Percentiles rank a stretch among this genome's conserved stretches.
Conservation (phyloP, 2,888 invertebrate genomes). For the Tanytarsus gracilentus region DNA sequence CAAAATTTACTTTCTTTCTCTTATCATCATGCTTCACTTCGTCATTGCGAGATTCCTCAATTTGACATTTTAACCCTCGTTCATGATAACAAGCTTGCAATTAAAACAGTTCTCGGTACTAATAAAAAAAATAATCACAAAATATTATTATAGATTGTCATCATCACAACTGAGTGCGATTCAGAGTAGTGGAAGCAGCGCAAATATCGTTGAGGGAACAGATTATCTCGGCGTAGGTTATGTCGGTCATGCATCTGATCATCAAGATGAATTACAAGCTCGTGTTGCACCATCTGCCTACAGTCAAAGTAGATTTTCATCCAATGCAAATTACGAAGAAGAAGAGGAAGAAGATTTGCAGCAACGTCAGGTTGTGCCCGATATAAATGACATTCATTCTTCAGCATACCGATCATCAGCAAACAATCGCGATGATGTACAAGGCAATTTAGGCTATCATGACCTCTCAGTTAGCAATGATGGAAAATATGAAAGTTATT, state of each 20-base stretch:
- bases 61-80: no score
- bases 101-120: neutral
- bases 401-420: constrained; percentile 5
- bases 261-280: constrained; percentile 6
- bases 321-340: neutral
- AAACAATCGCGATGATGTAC: constrained; percentile 9
- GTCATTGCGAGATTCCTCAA: no score
- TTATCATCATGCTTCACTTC: no score
- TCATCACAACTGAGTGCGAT: neutral
- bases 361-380: neutral
- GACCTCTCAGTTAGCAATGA: neutral
- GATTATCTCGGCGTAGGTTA: constrained; percentile 30
- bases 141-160: neutral
- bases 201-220: constrained; percentile 16
- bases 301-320: neutral
- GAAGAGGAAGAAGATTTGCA: constrained; percentile 14
- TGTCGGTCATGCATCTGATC: constrained; percentile 4
- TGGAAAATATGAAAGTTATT: neutral
- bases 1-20: no score
- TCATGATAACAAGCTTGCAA: neutral
- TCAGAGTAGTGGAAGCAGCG: constrained; percentile 5
- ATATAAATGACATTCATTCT: neutral
- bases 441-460: neutral
- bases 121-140: neutral
- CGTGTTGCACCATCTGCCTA: neutral